phyloP scores from a whole-genome alignment of 2,113 vertebrate genomes.

The Nerophis ophidion region DNA sequence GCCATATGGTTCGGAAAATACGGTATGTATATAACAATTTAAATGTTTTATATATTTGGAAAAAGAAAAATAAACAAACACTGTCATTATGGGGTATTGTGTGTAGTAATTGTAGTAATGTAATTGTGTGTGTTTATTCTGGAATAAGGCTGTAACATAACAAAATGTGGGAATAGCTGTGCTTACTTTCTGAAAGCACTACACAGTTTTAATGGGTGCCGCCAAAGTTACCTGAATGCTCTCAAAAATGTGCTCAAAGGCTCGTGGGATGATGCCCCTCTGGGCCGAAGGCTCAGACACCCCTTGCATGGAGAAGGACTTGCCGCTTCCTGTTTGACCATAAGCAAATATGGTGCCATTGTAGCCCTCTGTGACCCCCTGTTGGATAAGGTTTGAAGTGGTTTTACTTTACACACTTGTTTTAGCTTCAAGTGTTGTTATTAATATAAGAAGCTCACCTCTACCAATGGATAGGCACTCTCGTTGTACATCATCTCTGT shows the following conservation, averaged over 20 bases:
- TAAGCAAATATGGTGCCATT: constrained; percentile 91
- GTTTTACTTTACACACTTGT: too few relatives aligned
- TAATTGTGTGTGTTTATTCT: too few relatives aligned
- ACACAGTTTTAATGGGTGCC: neutral
- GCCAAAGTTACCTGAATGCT: constrained; percentile 76
- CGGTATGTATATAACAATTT: too few relatives aligned
- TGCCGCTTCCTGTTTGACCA: constrained; percentile 87
- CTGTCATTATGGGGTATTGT: too few relatives aligned
- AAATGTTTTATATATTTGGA: too few relatives aligned
- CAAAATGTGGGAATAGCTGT: too few relatives aligned
- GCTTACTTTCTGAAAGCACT: too few relatives aligned
- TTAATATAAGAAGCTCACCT: constrained; percentile 68
- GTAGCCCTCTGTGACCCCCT: constrained; percentile 88
- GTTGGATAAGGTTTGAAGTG: neutral
- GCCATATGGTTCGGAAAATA: too few relatives aligned
- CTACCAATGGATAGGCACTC: constrained; percentile 78
- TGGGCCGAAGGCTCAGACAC: constrained; percentile 66
- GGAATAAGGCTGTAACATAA: too few relatives aligned
- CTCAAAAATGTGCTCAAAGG: constrained; percentile 86
- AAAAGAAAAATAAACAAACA: too few relatives aligned
- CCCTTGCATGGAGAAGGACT: constrained; percentile 91
- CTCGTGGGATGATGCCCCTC: constrained; percentile 81
- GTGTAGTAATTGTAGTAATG: too few relatives aligned
- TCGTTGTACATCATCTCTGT: constrained; percentile 89
- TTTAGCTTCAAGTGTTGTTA: neutral